These are phyloP conservation scores for Malurus splendens DNA, from an alignment of 2,797 vertebrate genomes.

Conservation along the genomic window DNA sequence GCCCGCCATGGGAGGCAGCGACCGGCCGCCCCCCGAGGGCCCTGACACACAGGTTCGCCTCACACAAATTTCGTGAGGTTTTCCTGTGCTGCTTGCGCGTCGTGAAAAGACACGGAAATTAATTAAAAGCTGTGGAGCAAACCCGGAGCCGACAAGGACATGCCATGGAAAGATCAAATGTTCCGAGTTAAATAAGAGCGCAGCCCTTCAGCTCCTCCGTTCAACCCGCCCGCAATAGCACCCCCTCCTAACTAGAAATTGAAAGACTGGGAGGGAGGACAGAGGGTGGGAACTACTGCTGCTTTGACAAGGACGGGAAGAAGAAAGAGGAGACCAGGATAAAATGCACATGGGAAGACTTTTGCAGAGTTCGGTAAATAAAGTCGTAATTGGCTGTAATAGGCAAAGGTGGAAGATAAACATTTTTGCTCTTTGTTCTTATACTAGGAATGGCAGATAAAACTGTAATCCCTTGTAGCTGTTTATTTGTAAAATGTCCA, in stretches of 20 bases:
- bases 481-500: constrained; percentile 74
- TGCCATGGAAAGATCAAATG: not conserved
- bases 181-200: not conserved
- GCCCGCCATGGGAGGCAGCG: constrained; percentile 13
- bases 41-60: not conserved
- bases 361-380: not conserved
- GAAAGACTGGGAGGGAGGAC: not conserved
- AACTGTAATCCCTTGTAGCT: constrained; percentile 13
- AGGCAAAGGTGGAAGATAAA: constrained; percentile 9
- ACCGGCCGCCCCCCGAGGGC: not conserved
- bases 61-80: not conserved
- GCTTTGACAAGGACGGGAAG: not conserved
- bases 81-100: not conserved
- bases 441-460: not conserved
- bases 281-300: not conserved
- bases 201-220: not conserved
- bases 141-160: not conserved
- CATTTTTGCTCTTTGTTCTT: constrained; percentile 30
- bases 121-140: not conserved
- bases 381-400: not conserved
- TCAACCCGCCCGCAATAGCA: not conserved
- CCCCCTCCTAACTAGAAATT: not conserved
- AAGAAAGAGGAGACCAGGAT: not conserved
- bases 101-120: not conserved
- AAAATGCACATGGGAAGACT: not conserved